These are phyloP conservation scores for Psittacula cyanocephala DNA, from an alignment of 2,113 vertebrate genomes.

Conservation along the genomic window DNA sequence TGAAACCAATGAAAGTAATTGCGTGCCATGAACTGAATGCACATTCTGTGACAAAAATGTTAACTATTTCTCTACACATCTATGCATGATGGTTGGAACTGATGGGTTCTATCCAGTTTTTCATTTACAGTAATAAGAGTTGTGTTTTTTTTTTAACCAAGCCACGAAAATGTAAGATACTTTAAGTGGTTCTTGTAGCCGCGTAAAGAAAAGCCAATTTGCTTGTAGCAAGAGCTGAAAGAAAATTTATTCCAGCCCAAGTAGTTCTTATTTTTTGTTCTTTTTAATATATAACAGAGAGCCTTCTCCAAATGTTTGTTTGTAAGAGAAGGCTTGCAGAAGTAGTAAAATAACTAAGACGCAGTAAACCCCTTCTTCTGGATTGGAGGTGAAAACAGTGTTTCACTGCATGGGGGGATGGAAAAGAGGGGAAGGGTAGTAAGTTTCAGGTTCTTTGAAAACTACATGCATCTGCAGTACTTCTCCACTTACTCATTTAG, in stretches of 20 bases:
- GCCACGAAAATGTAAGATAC: neutral
- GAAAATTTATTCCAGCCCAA: neutral
- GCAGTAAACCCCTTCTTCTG: neutral
- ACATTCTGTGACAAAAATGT: neutral
- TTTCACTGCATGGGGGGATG: neutral
- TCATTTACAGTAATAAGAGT: neutral
- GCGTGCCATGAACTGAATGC: neutral
- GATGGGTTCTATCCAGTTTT: neutral
- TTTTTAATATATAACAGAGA: neutral
- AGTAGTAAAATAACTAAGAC: neutral
- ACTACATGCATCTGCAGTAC: neutral
- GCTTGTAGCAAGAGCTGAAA: neutral
- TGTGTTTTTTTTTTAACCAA: neutral
- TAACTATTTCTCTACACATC: neutral
- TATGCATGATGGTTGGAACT: neutral
- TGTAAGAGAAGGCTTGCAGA: neutral
- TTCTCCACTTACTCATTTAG: neutral
- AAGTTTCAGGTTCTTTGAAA: conserved; percentile 12
- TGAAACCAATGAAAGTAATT: neutral
- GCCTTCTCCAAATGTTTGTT: neutral
- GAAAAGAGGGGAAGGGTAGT: neutral
- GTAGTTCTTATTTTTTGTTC: neutral
- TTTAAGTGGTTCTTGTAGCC: neutral
- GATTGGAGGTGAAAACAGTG: neutral
- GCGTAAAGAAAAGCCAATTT: neutral